Evolutionary conservation across 2,797 vertebrate genomes (phyloP), one percentile per base, ranked within the genome.

Genomic region (Leontopithecus rosalia): DNA sequence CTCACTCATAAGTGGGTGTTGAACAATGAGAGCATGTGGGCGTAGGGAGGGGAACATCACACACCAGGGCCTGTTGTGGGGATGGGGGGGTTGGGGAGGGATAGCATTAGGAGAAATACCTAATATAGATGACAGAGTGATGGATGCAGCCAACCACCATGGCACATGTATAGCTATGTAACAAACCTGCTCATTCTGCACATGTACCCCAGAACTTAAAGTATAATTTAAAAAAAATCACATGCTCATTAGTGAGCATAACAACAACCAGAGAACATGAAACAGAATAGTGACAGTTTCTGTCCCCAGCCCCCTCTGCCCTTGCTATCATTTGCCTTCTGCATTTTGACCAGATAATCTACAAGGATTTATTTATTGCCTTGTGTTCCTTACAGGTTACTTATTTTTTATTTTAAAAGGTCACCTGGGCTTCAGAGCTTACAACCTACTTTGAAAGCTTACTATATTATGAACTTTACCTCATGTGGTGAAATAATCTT

Each of bases 281-380:
- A 87, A 4, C 36, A 41, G n/a, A 48, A 11, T 20, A 1, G 33
- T 70, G 30, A 4, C 0, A 30, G 43, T 36, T 1, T 9, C 43
- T 75, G 39, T 13, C 4, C 28, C 70, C 24, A 7, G 11, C 0
- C 0, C 0, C 72, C 13, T 13, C 36, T 24, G 1, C 9, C 36
- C 28, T 28, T 30, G 1, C 4, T 26, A 0, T 36, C 11, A 1
- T 43, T 67, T n/a, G 4, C 13, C 80, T 36, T 81, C n/a, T 41
- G 12, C 36, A 33, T 72, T 52, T 84, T 22, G 48, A 55, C 52
- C 11, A 55, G 15, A 5, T 70, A 26, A n/a, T 72, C 77, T 48
- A 6, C 9, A 48, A 67, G 58, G 50, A 72, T 72, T 76, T 64
- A 6, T 67, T 39, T 4, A 1, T 30, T n/a, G 4, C 19, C 73